Base-by-base conservation (phyloP, 2,113 vertebrate species). In the Tetrao urogallus region DNA sequence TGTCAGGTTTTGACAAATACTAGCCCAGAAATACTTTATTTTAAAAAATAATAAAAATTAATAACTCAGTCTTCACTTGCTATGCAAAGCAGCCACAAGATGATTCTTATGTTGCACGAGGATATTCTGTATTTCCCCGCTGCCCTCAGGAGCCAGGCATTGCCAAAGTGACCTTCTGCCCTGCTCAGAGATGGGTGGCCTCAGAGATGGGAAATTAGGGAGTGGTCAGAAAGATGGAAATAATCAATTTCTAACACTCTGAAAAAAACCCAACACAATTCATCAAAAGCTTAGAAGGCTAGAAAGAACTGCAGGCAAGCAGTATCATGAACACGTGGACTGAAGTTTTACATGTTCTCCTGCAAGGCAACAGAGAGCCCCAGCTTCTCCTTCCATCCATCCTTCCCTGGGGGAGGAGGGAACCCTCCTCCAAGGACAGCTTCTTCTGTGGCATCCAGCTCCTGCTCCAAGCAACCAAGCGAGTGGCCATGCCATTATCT, bases 371-470 rank as follows among this genome's bases (percentile, higher is more conserved):
- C 43, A 75, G 75, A 75, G 79, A n/a, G 13, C n/a, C 67, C 43
- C 86, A 36, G 19, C 4, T 28, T 47, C 45, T 66, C 67, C 28
- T 52, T 20, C 54, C 25, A 24, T 63, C 57, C 25, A 21, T 70
- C n/a, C 15, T 25, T 65, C 20, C 36, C 4, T 3, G 2, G 21
- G 17, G 78, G 25, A 78, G 17, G 45, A 72, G 84, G 36, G 27
- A 64, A 20, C 5, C 58, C 25, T 4, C 13, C 32, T 47, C 45
- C 70, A 30, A 63, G 24, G 17, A 65, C 57, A 34, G 5, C 36
- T 7, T 74, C 40, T 8, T 47, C 63, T 40, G 19, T 2, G 0
- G 27, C 38, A 81, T 42, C 15, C 70, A 50, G 27, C 0, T 0
- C 28, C 63, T 69, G 28, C 54, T 56, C 27, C 24, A 22, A 65